These are phyloP conservation scores for Xestia xanthographa DNA, from an alignment of 2,888 invertebrate species.

Conservation along the genomic window DNA sequence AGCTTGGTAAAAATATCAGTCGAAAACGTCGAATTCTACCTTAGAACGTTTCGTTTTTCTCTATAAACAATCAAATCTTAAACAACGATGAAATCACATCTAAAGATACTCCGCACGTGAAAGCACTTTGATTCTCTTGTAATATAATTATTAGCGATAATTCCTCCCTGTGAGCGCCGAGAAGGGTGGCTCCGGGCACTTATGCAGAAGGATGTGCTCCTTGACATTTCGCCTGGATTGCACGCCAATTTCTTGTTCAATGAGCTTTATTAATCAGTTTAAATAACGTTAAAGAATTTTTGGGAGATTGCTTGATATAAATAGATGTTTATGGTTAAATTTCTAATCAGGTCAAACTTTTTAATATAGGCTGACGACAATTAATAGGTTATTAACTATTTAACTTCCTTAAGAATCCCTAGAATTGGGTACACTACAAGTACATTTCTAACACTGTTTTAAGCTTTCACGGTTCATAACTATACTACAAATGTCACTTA, in stretches of 20 bases:
- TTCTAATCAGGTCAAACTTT: not conserved
- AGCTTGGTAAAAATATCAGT: not conserved
- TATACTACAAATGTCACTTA: too few species aligned
- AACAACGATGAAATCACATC: constrained; percentile 14
- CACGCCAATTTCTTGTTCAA: constrained; percentile 48
- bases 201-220: constrained; percentile 51
- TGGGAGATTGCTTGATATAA: not conserved
- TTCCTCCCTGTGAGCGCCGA: constrained; percentile 38
- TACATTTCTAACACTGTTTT: too few species aligned
- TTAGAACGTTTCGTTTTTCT: not conserved
- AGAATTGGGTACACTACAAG: not conserved
- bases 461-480: too few species aligned
- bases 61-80: not conserved
- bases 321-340: not conserved
- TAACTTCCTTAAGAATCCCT: not conserved
- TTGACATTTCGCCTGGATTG: constrained; percentile 48
- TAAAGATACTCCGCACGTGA: constrained; percentile 16
- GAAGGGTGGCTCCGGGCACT: constrained; percentile 53
- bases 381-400: not conserved
- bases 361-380: not conserved
- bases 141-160: constrained; percentile 58
- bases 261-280: constrained; percentile 41
- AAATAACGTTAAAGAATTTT: constrained; percentile 34
- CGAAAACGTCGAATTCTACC: not conserved
- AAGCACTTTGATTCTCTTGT: constrained; percentile 57